Evolutionary conservation across 2,888 invertebrate species (phyloP), one percentile per base, ranked within the genome.

Genomic region (Oscheius sp.): DNA sequence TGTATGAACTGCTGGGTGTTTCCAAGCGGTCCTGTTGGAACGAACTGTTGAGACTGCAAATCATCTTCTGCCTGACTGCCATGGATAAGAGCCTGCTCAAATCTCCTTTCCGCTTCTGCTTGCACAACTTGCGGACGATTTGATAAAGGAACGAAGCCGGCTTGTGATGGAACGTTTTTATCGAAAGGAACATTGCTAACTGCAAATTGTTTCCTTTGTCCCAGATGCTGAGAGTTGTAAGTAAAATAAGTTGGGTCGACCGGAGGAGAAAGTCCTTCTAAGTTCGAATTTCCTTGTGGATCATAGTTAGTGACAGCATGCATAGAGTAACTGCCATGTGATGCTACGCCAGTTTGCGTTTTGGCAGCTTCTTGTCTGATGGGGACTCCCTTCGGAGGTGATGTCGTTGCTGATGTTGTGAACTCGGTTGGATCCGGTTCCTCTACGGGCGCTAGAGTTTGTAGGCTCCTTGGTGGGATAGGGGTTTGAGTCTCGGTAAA

Each of bases 161-260:
- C 59, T 5, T 17, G 56, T 9, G 20, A 38, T 5, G 59, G 50
- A 22, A 17, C 33, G 28, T 65, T 45, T 17, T 59, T 57, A 24
- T 59, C 67, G 33, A 67, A 57, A 6, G 67, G 67, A n/a, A 67
- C 62, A 32, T 32, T 49, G 24, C 62, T 67, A 0, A 68, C 72
- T 1, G 71, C 66, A 26, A 74, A 73, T 20, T 69, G 69, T 30
- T 63, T 47, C 9, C 68, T 36, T 26, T 56, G 56, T 32, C 77
- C 77, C 26, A 74, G 68, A 63, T 77, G 67, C 30, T 77, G 77
- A n/a, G 72, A 71, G 38, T 77, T 77, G 54, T 77, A 77, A 4
- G 74, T 71, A 61, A 77, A 77, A 47, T 77, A 77, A 4, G 74
- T 74, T 14, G 74, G 74, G 62, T 77, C 72, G 6, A 77, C 77